phyloP scores from a whole-genome alignment of 2,888 invertebrate genomes.

The Archips xylosteana region DNA sequence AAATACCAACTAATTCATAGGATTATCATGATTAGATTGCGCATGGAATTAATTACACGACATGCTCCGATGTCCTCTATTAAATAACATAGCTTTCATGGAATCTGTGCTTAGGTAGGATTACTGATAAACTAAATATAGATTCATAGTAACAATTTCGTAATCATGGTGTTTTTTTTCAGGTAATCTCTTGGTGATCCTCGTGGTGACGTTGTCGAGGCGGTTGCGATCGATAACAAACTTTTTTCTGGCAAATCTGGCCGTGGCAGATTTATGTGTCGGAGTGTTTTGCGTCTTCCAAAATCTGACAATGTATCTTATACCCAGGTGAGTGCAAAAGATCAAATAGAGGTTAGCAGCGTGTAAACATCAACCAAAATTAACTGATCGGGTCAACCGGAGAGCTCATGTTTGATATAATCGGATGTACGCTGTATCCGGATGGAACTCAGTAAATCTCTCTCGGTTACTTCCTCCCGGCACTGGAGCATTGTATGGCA shows the following conservation, averaged over 20 bases:
- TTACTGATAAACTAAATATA: conserved; percentile 3
- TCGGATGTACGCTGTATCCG: conserved; percentile 1
- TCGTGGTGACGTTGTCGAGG: conserved; percentile 93
- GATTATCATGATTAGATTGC: conserved; percentile 18
- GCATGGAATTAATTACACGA: conserved; percentile 11
- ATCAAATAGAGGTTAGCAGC: conserved; percentile 1
- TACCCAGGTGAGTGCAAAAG: conserved; percentile 87
- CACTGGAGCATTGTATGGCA: conserved; percentile 27
- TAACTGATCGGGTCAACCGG: background rate
- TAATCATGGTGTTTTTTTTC: conserved; percentile 66
- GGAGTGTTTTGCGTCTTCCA: conserved; percentile 96
- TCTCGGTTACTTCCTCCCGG: conserved; percentile 35
- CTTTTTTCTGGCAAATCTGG: conserved; percentile 96
- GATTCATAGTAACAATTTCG: background rate
- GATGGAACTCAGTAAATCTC: conserved; percentile 41
- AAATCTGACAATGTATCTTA: conserved; percentile 93
- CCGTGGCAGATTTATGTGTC: conserved; percentile 96
- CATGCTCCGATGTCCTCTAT: conserved; percentile 8
- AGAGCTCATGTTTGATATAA: conserved; percentile 6
- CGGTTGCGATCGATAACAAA: conserved; percentile 95
- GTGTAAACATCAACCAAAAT: conserved; percentile 14
- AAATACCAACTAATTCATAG: conserved; percentile 2
- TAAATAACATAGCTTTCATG: conserved; percentile 17
- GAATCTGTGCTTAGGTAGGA: conserved; percentile 2
- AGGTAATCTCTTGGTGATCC: conserved; percentile 95